Conservation (phyloP, 2,888 invertebrate genomes). For the Cheilosia scutellata region DNA sequence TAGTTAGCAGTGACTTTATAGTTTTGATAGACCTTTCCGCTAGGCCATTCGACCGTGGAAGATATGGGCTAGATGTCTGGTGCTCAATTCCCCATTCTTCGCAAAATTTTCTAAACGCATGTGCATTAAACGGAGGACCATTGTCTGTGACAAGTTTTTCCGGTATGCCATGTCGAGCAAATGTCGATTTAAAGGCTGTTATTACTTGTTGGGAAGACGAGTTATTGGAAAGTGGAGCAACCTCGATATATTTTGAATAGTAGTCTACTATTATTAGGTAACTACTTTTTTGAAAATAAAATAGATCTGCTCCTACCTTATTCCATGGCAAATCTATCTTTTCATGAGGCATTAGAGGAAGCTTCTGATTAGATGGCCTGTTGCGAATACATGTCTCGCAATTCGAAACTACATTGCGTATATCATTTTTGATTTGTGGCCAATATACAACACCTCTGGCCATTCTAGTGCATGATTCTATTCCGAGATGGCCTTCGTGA, state of each 20-base stretch:
- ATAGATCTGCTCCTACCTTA: conserved; percentile 21
- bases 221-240: conserved; percentile 12
- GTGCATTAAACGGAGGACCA: conserved; percentile 9
- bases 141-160: conserved; percentile 15
- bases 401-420: conserved; percentile 10
- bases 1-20: neutral
- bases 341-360: conserved; percentile 33
- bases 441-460: conserved; percentile 36
- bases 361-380: conserved; percentile 27
- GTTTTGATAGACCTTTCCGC: neutral
- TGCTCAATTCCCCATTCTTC: neutral
- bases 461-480: conserved; percentile 32
- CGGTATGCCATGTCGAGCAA: conserved; percentile 16
- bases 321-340: conserved; percentile 20
- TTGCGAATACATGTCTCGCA: conserved; percentile 33
- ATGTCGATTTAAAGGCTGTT: conserved; percentile 24
- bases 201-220: neutral
- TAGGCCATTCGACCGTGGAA: neutral
- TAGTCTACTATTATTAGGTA: conserved; percentile 25
- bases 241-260: conserved; percentile 19
- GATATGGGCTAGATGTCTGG: conserved; percentile 1
- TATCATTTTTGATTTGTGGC: conserved; percentile 38
- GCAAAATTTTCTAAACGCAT: neutral
- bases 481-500: conserved; percentile 32
- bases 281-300: conserved; percentile 21